A percentile compares a stretch with the other conserved stretches of the same genome.
These are phyloP conservation scores for Adelosebastes latens DNA, from an alignment of 2,797 vertebrate species.

Conservation along the genomic window DNA sequence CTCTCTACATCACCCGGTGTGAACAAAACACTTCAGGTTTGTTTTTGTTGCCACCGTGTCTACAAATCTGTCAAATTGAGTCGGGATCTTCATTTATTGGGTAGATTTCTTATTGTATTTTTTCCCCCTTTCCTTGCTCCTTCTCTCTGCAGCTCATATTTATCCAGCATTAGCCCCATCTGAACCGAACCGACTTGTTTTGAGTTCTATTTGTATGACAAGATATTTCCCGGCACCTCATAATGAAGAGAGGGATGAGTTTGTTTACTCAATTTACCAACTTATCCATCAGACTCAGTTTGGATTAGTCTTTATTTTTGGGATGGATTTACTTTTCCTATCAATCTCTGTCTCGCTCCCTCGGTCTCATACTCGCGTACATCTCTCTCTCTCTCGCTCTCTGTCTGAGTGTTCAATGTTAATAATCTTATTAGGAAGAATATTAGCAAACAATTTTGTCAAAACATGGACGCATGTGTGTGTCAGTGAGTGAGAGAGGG, in stretches of 20 bases:
- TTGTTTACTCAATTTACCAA: conserved; percentile 70
- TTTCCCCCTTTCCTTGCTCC: background rate
- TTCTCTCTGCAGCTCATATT: conserved; percentile 28
- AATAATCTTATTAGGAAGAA: background rate
- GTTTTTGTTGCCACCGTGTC: conserved; percentile 24
- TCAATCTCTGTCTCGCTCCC: conserved; percentile 33
- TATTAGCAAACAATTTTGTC: background rate
- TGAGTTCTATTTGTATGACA: conserved; percentile 56
- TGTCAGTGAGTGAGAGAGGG: background rate
- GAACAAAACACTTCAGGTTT: conserved; percentile 5
- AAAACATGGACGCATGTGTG: background rate
- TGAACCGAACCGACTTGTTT: conserved; percentile 53
- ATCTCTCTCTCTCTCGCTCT: background rate
- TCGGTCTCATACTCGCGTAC: conserved; percentile 4
- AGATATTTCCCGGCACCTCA: conserved; percentile 54
- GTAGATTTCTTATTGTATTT: conserved; percentile 14
- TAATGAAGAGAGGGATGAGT: conserved; percentile 56
- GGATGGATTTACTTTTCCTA: conserved; percentile 49
- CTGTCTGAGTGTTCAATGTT: background rate
- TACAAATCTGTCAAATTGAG: conserved; percentile 30
- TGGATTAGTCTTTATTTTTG: conserved; percentile 58
- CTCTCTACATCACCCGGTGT: background rate
- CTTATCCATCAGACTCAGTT: conserved; percentile 66
- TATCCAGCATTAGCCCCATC: conserved; percentile 52
- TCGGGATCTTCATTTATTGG: conserved; percentile 35